Percentiles rank a stretch among this genome's conserved stretches.
Conservation (phyloP, 2,888 invertebrate species). For the Tetrapedia diversipes region DNA sequence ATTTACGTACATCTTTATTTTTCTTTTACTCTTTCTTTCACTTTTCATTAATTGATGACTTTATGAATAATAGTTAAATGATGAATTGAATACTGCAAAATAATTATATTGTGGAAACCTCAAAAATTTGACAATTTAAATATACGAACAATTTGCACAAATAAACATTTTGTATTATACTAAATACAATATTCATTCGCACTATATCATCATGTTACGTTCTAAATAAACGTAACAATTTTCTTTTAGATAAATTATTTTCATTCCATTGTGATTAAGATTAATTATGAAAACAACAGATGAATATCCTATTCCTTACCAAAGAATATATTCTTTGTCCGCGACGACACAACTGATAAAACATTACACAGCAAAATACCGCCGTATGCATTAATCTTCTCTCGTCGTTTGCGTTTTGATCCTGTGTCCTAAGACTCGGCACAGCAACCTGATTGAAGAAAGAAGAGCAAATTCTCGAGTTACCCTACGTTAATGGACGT, state of each 20-base stretch:
- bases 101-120: not conserved
- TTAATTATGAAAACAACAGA: slow-evolving; percentile 2
- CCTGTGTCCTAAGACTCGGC: slow-evolving; percentile 45
- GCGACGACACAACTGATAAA: slow-evolving; percentile 60
- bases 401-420: slow-evolving; percentile 23
- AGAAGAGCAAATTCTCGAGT: slow-evolving; percentile 9
- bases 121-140: not conserved
- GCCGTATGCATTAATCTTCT: slow-evolving; percentile 53
- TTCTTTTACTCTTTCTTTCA: not conserved
- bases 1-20: slow-evolving; percentile 5
- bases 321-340: slow-evolving; percentile 40
- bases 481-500: slow-evolving; percentile 24
- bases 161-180: not conserved
- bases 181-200: not conserved
- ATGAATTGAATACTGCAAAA: not conserved
- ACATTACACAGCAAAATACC: slow-evolving; percentile 56
- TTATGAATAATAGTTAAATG: not conserved
- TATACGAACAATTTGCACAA: not conserved
- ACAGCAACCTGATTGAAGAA: slow-evolving; percentile 15
- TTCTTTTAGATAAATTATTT: not conserved
- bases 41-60: slow-evolving; percentile 9
- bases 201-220: not conserved
- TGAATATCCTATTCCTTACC: slow-evolving; percentile 40
- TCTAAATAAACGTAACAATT: not conserved
- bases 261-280: not conserved